phyloP scores from a whole-genome alignment of 92 coral and sea anemone genomes.

The Palythoa grandis region DNA sequence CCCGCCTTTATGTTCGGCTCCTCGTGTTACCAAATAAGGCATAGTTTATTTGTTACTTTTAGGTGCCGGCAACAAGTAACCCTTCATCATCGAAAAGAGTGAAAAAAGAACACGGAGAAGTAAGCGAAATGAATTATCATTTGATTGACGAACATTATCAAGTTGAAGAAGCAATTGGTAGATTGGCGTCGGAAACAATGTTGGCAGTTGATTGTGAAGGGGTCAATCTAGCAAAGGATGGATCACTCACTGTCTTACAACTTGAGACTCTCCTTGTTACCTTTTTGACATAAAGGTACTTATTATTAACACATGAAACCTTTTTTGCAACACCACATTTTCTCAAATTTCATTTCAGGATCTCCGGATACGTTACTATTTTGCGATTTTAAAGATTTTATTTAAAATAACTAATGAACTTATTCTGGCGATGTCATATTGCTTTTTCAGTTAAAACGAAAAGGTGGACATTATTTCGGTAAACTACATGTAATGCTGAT shows the following conservation, averaged over 20 bases:
- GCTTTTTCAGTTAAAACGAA: too few relatives aligned
- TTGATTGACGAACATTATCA: constrained; percentile 27
- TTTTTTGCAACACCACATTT: too few relatives aligned
- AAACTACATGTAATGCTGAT: too few relatives aligned
- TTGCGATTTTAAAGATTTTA: too few relatives aligned
- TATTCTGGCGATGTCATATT: too few relatives aligned
- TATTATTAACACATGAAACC: too few relatives aligned
- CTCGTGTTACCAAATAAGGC: too few relatives aligned
- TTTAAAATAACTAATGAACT: too few relatives aligned
- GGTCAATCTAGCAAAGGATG: constrained; percentile 23
- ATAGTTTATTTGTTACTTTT: background rate
- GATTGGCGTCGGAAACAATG: background rate
- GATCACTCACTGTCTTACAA: constrained; percentile 27
- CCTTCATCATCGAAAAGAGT: background rate
- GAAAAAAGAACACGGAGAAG: background rate
- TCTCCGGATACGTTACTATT: too few relatives aligned
- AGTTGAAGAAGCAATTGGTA: constrained; percentile 6
- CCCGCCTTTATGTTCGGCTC: too few relatives aligned
- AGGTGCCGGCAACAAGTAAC: background rate
- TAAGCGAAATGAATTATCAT: background rate
- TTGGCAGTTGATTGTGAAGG: constrained; percentile 35
- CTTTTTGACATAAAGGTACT: constrained; percentile 33
- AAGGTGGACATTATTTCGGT: too few relatives aligned
- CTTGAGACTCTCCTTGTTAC: constrained; percentile 17
- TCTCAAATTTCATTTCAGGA: too few relatives aligned